These are phyloP conservation scores for Morinoia aosen DNA, from an alignment of 2,888 invertebrate species.

Conservation along the genomic window DNA sequence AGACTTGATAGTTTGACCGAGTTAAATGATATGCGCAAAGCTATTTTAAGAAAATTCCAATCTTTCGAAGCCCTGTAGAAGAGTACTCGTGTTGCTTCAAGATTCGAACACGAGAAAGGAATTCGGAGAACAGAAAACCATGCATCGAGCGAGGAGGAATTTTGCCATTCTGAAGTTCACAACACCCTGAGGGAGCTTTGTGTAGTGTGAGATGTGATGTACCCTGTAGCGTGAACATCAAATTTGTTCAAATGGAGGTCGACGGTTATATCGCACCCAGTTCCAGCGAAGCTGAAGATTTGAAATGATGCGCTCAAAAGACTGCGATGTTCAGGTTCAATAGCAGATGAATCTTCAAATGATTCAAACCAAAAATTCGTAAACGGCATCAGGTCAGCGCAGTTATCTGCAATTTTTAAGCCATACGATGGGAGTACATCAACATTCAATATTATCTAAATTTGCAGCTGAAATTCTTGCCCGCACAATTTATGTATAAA, in stretches of 20 bases:
- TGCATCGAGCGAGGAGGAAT: background rate
- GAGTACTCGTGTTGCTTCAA: background rate
- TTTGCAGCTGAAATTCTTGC: no score
- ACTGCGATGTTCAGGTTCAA: background rate
- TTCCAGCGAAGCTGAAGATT: background rate
- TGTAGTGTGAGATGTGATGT: background rate
- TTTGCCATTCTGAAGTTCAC: background rate
- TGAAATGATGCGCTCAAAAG: background rate
- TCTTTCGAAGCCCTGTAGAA: no score
- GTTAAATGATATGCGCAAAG: background rate
- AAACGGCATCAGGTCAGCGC: background rate
- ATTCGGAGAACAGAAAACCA: no score
- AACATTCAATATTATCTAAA: no score
- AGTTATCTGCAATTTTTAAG: no score
- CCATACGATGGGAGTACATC: no score
- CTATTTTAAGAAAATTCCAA: background rate
- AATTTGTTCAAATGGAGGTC: background rate
- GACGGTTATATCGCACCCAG: background rate
- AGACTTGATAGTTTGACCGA: background rate
- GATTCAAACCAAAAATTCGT: background rate
- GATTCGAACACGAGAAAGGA: background rate
- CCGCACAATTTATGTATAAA: no score
- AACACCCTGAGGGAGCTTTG: background rate
- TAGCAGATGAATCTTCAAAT: background rate
- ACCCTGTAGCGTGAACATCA: background rate